Base-by-base conservation (phyloP, 2,888 invertebrate species). In the Emesis russula region DNA sequence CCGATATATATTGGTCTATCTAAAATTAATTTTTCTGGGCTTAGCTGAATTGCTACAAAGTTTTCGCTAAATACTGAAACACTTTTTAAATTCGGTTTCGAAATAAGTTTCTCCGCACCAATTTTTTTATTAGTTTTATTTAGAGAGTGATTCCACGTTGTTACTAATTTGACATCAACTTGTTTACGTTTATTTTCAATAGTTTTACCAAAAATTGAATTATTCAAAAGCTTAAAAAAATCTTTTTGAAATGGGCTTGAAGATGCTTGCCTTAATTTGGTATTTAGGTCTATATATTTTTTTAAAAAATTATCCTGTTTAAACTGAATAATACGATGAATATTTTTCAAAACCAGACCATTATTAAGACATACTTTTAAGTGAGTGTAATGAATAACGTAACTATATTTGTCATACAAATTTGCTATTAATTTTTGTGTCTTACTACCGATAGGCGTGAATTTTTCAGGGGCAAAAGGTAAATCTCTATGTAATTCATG, bases 141-240 rank as follows among this genome's bases (percentile, higher is more conserved):
- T 15, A n/a, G 41, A 79, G 18, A 11, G 76, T 82, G 75, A 33
- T 68, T 48, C 76, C 76, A 82, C 9, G 18, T 25, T 2, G 44
- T 75, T 11, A 82, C 70, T 13, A 82, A 53, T 68, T 70, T 82
- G 3, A 82, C 76, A 70, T 76, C 48, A 5, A 82, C 82, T 66
- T 82, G 82, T 76, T 82, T 76, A 18, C 63, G 63, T 63, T 25
- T 63, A 63, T 85, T 85, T 71, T 85, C 80, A n/a, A 85, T 85
- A 36, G 85, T 81, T 58, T 85, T 85, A 15, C 85, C 85, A 66
- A 81, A 85, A 74, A 79, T 86, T 79, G 73, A 83, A 76, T 74
- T 87, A 58, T 70, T 89, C 63, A 53, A 81, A 18, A 77, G 85
- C 81, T 38, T 90, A 86, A 74, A 94, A 95, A 76, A 85, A 38